Evolutionary conservation across 2,888 invertebrate genomes (phyloP).

Genomic region (Ennomos quercinarius): DNA sequence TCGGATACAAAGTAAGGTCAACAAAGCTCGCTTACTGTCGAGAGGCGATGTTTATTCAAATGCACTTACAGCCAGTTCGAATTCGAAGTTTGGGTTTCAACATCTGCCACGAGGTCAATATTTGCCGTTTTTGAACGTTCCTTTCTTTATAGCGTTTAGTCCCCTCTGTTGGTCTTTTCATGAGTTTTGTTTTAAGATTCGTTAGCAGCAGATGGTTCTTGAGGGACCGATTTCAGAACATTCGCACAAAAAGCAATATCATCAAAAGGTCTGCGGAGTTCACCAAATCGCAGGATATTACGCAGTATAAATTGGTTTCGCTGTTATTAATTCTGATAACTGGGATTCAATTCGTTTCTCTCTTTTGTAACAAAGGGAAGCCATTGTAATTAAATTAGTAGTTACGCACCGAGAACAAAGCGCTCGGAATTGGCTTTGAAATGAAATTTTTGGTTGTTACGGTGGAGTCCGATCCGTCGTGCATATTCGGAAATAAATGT

Average conservation of each 20-base stretch:
- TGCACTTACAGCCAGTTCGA: slow-evolving; percentile 75
- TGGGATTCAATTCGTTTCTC: slow-evolving; percentile 84
- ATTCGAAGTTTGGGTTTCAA: slow-evolving; percentile 77
- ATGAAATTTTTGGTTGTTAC: slow-evolving; percentile 55
- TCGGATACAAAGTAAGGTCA: slow-evolving; percentile 78
- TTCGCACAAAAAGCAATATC: slow-evolving; percentile 61
- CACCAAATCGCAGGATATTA: slow-evolving; percentile 78
- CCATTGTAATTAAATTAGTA: slow-evolving; percentile 81
- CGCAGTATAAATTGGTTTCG: slow-evolving; percentile 80
- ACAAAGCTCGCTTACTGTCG: slow-evolving; percentile 76
- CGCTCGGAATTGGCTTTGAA: slow-evolving; percentile 57
- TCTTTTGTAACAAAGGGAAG: slow-evolving; percentile 84
- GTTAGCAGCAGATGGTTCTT: slow-evolving; percentile 43
- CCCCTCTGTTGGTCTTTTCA: slow-evolving; percentile 58
- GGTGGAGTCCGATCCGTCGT: slow-evolving; percentile 30
- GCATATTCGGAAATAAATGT: slow-evolving; percentile 35
- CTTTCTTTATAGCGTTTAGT: slow-evolving; percentile 59
- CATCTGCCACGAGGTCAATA: slow-evolving; percentile 84
- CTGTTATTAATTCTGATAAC: slow-evolving; percentile 84
- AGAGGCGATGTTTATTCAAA: slow-evolving; percentile 81
- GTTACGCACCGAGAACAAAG: slow-evolving; percentile 68
- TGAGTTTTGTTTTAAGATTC: slow-evolving; percentile 51
- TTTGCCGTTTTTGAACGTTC: slow-evolving; percentile 74
- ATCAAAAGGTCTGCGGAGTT: slow-evolving; percentile 63
- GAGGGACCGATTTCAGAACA: slow-evolving; percentile 41